These are phyloP conservation scores for Pipistrellus nathusii DNA, from an alignment of 2,797 vertebrate species.

Conservation along the genomic window DNA sequence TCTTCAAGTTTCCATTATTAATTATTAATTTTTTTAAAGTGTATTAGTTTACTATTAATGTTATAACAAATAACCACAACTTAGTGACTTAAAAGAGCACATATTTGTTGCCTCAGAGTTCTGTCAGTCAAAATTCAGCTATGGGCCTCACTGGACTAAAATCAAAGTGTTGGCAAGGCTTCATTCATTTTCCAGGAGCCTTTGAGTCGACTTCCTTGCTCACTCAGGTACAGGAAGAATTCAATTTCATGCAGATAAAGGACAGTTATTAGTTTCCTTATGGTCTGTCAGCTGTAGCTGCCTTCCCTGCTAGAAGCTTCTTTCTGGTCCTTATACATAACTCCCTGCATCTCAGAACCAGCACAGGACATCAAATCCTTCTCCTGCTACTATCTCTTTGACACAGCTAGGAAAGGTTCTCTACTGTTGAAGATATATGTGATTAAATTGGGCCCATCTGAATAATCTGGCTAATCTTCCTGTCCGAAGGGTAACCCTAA, in stretches of 20 bases:
- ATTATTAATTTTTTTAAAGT: neutral
- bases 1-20: slow-evolving; percentile 21
- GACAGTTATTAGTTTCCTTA: neutral
- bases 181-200: neutral
- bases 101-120: neutral
- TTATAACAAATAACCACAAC: neutral
- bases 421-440: neutral
- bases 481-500: neutral
- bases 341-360: neutral
- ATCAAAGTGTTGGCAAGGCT: slow-evolving; percentile 8
- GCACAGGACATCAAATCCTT: neutral
- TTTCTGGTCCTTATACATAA: neutral
- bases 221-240: neutral
- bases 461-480: neutral
- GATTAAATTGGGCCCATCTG: neutral
- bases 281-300: neutral
- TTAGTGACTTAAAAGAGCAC: neutral
- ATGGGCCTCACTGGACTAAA: neutral
- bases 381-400: neutral
- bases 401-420: neutral
- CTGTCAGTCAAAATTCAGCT: neutral
- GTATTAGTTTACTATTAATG: neutral
- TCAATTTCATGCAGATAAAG: neutral
- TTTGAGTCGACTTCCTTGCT: neutral
- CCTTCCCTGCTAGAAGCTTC: neutral